phyloP scores from a whole-genome alignment of 2,113 vertebrate genomes.

The Misgurnus anguillicaudatus region DNA sequence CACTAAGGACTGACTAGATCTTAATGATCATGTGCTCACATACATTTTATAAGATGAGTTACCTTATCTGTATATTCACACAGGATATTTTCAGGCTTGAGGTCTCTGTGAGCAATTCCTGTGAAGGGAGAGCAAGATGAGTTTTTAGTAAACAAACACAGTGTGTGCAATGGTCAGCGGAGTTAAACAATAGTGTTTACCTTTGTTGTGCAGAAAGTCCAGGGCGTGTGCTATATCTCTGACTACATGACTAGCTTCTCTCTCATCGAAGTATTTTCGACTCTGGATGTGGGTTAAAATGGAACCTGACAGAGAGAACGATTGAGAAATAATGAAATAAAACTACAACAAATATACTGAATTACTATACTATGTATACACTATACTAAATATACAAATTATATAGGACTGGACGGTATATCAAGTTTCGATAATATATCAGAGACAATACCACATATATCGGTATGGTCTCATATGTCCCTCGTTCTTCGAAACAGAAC shows the following conservation, averaged over 20 bases:
- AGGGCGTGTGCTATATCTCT: slow-evolving; percentile 89
- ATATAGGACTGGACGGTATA: no score
- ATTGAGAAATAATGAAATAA: background rate
- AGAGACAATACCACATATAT: no score
- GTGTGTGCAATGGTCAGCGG: background rate
- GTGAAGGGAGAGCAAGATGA: slow-evolving; percentile 33
- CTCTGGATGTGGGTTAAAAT: slow-evolving; percentile 94
- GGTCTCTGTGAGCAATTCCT: slow-evolving; percentile 94
- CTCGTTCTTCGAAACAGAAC: no score
- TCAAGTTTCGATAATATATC: no score
- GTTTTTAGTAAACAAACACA: slow-evolving; percentile 32
- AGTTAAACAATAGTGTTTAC: slow-evolving; percentile 62
- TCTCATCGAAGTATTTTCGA: slow-evolving; percentile 91
- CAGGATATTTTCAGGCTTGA: slow-evolving; percentile 96
- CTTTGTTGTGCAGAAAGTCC: slow-evolving; percentile 94
- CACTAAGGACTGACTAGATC: background rate
- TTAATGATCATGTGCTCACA: background rate
- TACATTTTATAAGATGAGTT: slow-evolving; percentile 20
- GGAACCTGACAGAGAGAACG: slow-evolving; percentile 75
- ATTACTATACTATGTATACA: no score
- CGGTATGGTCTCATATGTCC: no score
- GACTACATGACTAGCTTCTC: slow-evolving; percentile 93
- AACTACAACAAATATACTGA: background rate
- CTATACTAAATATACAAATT: no score
- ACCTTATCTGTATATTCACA: slow-evolving; percentile 92